Evolutionary conservation across 2,113 vertebrate species (phyloP), one percentile per base, ranked within the genome.

Genomic region (Osmerus eperlanus): DNA sequence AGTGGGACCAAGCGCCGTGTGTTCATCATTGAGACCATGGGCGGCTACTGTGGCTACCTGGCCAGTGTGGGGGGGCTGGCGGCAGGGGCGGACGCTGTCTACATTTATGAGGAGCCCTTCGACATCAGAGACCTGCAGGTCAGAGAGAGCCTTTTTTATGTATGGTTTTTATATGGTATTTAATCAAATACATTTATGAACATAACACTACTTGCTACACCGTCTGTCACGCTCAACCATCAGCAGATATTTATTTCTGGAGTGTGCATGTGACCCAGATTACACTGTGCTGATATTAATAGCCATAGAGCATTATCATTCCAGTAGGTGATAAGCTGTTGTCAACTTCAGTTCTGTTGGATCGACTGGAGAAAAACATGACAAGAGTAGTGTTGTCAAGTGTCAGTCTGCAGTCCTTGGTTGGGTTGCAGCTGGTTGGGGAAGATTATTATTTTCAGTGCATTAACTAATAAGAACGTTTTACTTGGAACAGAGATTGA

Each of bases 11-110:
- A 99, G 85, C 92, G 95, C 0, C 95, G 96, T 0, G 96, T 99
- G 0, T 99, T 99, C 91, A 98, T 98, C 92, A 99, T 99, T 0
- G 97, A 99, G 91, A 98, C 97, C 16, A 99, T 99, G 97, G 96
- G 97, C 0, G 97, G 97, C 41, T 99, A 96, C 84, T 98, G 97
- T 0, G 97, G 97, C 8, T 99, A 99, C 83, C 91, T 99, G 91
- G 96, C 97, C 71, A 98, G 92, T 18, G 96, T 98, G 76, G 96
- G 95, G 0, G 97, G 91, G 0, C 93, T 99, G 3, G 95, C 97
- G 0, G 92, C 96, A 0, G 96, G 97, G 0, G 96, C 97, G 0
- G 97, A 99, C 0, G 95, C 96, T 0, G 96, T 95, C 0, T 99
- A 99, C 78, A 97, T 99, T 88, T 99, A 93, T 0, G 97, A 99